Percentiles rank a stretch among this genome's conserved stretches.
Conservation (phyloP, 2,113 vertebrate genomes). For the Mus musculus region GRCm39 chr7:139253501-139254000, state of each 20-base stretch:
- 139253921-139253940: background rate
- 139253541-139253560: fast-evolving
- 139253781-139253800: background rate
- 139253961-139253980: background rate
- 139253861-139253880: too few species aligned
- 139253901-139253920: background rate
- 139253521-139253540: background rate
- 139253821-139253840: too few species aligned
- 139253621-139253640: too few species aligned
- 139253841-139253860: background rate
- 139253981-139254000: background rate
- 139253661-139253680: background rate
- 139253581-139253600: background rate
- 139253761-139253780: background rate
- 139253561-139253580: fast-evolving
- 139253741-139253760: background rate
- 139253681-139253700: background rate
- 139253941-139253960: background rate
- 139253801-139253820: background rate
- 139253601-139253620: background rate
- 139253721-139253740: too few species aligned
- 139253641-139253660: background rate
- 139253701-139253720: fast-evolving
- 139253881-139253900: background rate
- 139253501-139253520: too few species aligned